phyloP scores from a whole-genome alignment of 2,888 invertebrate genomes.

The Pyrrhosoma nymphula region DNA sequence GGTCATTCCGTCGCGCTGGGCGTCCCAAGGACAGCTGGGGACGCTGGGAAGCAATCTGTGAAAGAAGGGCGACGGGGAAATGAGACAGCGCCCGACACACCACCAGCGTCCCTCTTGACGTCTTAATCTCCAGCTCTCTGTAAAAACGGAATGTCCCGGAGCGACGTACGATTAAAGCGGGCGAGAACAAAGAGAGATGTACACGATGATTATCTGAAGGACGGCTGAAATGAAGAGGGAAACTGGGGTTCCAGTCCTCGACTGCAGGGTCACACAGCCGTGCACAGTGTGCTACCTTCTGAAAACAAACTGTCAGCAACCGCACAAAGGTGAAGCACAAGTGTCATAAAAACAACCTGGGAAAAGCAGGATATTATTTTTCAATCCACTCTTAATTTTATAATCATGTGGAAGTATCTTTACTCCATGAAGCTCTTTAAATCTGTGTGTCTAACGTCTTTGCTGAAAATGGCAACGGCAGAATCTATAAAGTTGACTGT shows the following conservation, averaged over 20 bases:
- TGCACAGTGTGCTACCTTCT: not conserved
- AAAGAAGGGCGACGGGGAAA: not conserved
- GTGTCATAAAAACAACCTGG: not conserved
- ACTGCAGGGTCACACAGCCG: no score
- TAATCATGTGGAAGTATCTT: no score
- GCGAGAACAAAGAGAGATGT: not conserved
- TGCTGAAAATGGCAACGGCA: no score
- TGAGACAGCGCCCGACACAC: not conserved
- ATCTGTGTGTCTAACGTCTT: no score
- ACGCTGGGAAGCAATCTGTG: not conserved
- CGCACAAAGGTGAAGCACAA: not conserved
- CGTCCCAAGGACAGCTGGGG: not conserved
- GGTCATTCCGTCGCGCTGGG: not conserved
- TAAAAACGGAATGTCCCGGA: not conserved
- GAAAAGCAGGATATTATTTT: not conserved
- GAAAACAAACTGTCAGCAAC: not conserved
- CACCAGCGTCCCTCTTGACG: not conserved
- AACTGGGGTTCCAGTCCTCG: no score
- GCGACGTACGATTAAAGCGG: not conserved
- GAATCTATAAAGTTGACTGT: no score
- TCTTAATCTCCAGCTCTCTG: not conserved
- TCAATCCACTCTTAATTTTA: no score
- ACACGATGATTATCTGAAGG: not conserved
- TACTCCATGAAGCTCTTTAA: no score
- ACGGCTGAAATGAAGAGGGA: not conserved